Evolutionary conservation across 2,888 invertebrate genomes (phyloP).

Genomic region (Noctua pronuba): DNA sequence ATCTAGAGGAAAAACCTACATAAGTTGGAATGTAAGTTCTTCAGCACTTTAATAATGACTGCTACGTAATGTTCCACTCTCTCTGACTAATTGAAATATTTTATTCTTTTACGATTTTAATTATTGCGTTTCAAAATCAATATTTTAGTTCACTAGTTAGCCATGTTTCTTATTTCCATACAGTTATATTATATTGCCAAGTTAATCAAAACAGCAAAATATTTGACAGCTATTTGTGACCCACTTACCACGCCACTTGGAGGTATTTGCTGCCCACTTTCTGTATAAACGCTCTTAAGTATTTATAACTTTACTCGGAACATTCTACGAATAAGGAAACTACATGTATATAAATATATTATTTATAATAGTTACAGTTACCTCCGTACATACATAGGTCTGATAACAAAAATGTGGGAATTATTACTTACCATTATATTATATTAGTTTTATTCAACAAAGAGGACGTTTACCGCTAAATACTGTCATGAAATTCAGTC

Average conservation of each 20-base stretch:
- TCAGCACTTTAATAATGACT: not conserved
- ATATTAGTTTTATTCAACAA: not conserved
- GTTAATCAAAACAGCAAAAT: too few relatives aligned
- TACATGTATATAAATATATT: not conserved
- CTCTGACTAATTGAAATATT: not conserved
- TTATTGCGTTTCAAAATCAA: too few relatives aligned
- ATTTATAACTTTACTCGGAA: not conserved
- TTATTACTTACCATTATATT: not conserved
- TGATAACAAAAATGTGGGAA: not conserved
- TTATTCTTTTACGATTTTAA: too few relatives aligned
- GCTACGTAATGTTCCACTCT: not conserved
- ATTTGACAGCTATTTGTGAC: too few relatives aligned
- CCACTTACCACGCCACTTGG: too few relatives aligned
- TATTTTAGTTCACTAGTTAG: too few relatives aligned
- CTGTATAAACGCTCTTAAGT: too few relatives aligned
- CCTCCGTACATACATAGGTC: not conserved
- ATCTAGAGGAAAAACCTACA: not conserved
- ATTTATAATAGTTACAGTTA: not conserved
- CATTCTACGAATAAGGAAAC: constrained; percentile 10
- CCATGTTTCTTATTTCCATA: too few relatives aligned
- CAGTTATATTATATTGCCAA: too few relatives aligned
- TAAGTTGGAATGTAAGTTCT: not conserved
- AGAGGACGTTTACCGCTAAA: not conserved
- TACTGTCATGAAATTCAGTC: not conserved
- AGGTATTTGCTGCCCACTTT: too few relatives aligned